These are phyloP conservation scores for Paramormyrops hopkinsi DNA, from an alignment of 2,797 vertebrate genomes.

Conservation along the genomic window DNA sequence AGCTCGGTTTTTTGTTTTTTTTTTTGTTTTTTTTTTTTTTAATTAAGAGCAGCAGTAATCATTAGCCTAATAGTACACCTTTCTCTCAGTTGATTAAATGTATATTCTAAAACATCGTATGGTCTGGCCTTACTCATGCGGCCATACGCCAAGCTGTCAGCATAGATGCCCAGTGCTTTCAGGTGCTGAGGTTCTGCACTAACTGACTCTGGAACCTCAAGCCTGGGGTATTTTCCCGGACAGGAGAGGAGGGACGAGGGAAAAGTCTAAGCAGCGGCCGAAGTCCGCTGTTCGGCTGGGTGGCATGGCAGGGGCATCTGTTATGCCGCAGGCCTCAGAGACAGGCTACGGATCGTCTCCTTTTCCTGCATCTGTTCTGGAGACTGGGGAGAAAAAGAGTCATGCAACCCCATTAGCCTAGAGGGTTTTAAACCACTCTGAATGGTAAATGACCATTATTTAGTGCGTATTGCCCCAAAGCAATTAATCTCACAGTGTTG, in stretches of 20 bases:
- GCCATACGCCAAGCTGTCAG: background rate
- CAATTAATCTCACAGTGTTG: background rate
- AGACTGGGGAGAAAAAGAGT: constrained; percentile 19
- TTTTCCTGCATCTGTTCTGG: constrained; percentile 10
- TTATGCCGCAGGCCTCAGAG: constrained; percentile 25
- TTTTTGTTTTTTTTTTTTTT: background rate
- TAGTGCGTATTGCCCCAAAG: background rate
- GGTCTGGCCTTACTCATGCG: background rate
- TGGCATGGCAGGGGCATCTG: constrained; percentile 48
- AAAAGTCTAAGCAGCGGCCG: background rate
- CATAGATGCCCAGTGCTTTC: background rate
- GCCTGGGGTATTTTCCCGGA: constrained; percentile 6
- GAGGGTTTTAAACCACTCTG: background rate
- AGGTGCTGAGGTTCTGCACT: background rate
- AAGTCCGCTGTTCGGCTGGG: background rate
- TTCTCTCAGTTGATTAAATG: background rate
- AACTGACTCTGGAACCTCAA: background rate
- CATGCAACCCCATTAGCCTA: constrained; percentile 5
- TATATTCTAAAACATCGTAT: background rate
- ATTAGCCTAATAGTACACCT: background rate
- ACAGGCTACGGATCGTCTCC: constrained; percentile 21
- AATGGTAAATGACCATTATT: constrained; percentile 13
- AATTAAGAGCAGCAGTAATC: background rate
- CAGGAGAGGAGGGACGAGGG: background rate
- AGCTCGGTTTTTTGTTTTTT: background rate